Conservation (phyloP, 2,797 vertebrate species). For the Fistularia tabacaria region DNA sequence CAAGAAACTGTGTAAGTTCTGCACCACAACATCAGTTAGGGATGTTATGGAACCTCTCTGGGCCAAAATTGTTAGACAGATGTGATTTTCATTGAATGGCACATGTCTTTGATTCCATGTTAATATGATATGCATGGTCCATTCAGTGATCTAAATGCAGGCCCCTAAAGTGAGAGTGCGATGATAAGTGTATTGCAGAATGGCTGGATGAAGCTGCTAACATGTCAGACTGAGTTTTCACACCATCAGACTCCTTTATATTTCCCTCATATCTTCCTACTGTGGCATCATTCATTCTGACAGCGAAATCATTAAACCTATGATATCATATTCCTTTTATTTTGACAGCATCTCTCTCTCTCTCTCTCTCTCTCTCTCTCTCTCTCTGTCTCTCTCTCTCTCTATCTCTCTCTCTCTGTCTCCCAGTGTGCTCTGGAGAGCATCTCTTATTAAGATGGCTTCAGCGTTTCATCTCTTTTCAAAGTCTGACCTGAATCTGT, state of each 20-base stretch:
- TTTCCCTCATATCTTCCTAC: conserved; percentile 65
- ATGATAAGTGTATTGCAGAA: conserved; percentile 59
- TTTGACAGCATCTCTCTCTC: conserved; percentile 65
- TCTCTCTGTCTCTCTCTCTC: conserved; percentile 28
- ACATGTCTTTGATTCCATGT: conserved; percentile 53
- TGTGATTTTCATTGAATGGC: conserved; percentile 54
- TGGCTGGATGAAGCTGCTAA: conserved; percentile 60
- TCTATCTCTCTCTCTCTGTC: conserved; percentile 18
- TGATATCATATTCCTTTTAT: conserved; percentile 77
- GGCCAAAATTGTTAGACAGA: conserved; percentile 42
- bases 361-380: conserved; percentile 15
- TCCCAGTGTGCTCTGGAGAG: conserved; percentile 64
- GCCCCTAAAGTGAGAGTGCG: conserved; percentile 53
- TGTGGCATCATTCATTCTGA: conserved; percentile 72
- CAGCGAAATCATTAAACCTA: conserved; percentile 76
- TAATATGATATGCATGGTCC: conserved; percentile 56
- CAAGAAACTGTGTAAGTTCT: conserved; percentile 38
- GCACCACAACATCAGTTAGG: conserved; percentile 50
- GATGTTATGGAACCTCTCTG: conserved; percentile 63
- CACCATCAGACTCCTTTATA: conserved; percentile 65
- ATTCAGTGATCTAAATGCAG: conserved; percentile 64
- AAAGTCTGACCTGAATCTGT: conserved; percentile 77
- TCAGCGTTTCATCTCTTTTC: conserved; percentile 69
- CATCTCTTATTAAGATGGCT: conserved; percentile 71
- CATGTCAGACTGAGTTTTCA: conserved; percentile 69